Base-by-base conservation (phyloP, 2,113 vertebrate species). In the Meleagris gallopavo region DNA sequence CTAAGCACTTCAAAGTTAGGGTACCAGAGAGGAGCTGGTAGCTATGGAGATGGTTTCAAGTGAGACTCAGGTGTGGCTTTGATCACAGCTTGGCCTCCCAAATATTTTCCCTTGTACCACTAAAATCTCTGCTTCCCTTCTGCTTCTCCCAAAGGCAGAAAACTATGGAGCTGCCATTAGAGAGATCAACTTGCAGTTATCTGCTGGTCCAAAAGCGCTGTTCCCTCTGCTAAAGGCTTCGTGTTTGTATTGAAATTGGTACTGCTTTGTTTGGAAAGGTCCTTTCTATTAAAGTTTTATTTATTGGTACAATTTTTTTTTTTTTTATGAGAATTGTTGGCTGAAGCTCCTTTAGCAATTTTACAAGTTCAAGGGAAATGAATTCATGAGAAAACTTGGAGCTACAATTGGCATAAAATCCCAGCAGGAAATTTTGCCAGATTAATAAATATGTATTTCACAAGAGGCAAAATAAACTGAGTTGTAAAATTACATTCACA, bases 331-430 rank as follows among this genome's bases (percentile, higher is more conserved):
- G 16, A 66, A 22, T 22, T 1, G 22, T 77, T 88, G 36, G 60
- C 45, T 83, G 72, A 83, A 66, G 17, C 46, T 32, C 40, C 84
- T 83, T 71, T 90, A n/a, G 88, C 88, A 62, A 46, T 96, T 85
- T 79, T 89, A 60, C 2, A 0, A 18, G 17, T 84, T 94, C 46
- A 86, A 82, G 66, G 43, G 34, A 90, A 86, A 55, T 36, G 2
- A 77, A 86, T 81, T 90, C 13, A 43, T 57, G 65, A 78, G 45
- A 48, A 50, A 86, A 81, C 54, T 61, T 86, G 72, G 69, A 93
- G 60, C 43, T 90, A 60, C 50, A 88, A 11, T 74, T 83, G 76
- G 41, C n/a, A 27, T 77, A 64, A 96, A 74, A 22, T 81, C 83
- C 55, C 69, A 81, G 55, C 46, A 81, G 69, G 79, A 90, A 46